Evolutionary conservation across 2,888 invertebrate genomes (phyloP).

Genomic region (Eurytoma adleriae): DNA sequence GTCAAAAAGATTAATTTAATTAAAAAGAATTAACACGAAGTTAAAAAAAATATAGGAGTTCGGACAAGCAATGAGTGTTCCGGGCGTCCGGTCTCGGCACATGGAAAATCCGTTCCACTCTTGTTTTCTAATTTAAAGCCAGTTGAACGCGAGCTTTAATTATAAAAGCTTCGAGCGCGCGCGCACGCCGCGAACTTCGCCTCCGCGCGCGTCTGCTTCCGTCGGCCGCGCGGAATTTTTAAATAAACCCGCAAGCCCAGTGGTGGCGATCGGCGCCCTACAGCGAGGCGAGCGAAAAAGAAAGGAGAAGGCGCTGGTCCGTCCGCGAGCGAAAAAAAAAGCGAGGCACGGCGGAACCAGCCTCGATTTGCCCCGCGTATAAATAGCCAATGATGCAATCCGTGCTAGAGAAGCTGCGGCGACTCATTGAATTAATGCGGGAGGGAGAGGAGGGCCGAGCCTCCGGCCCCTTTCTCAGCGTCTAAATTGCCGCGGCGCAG

Average conservation of each 20-base stretch:
- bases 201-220: not conserved
- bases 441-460: constrained; percentile 13
- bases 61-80: too few species aligned
- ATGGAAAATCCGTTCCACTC: not conserved
- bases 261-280: not conserved
- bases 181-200: not conserved
- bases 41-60: too few species aligned
- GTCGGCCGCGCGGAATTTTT: constrained; percentile 6
- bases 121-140: not conserved
- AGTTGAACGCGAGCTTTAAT: constrained; percentile 6
- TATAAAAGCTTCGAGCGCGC: constrained; percentile 1
- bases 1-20: too few species aligned
- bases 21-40: too few species aligned
- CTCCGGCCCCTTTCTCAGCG: not conserved
- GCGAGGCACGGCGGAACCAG: constrained; percentile 30
- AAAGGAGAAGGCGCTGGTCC: not conserved
- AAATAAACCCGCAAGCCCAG: not conserved
- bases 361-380: constrained; percentile 43
- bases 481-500: constrained; percentile 14
- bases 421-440: constrained; percentile 46
- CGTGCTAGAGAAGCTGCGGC: not conserved
- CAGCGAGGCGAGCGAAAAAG: not conserved
- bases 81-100: too few species aligned
- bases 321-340: constrained; percentile 18
- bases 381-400: constrained; percentile 52